Evolutionary conservation across 2,113 vertebrate species (phyloP).

Genomic region (Capreolus pygargus): DNA sequence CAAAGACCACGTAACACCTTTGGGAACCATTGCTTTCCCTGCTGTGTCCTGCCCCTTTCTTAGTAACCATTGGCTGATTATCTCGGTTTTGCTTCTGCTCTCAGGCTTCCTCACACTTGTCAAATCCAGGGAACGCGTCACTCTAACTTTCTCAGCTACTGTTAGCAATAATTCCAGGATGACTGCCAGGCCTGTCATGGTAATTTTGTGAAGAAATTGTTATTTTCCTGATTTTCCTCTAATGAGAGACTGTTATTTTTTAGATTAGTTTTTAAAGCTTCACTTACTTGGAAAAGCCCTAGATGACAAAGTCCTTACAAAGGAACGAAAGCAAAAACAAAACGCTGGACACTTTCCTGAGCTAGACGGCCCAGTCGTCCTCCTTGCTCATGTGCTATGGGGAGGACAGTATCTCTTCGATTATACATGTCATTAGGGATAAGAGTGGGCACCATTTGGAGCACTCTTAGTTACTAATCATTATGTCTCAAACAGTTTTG

Average conservation of each 20-base stretch:
- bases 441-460: neutral
- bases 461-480: neutral
- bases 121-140: neutral
- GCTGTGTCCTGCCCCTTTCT: neutral
- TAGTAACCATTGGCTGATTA: neutral
- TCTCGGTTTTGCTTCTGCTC: neutral
- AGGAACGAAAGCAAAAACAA: neutral
- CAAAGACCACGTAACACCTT: neutral
- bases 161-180: neutral
- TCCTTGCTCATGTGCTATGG: neutral
- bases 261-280: neutral
- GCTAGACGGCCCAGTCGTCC: neutral
- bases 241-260: conserved; percentile 16
- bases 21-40: neutral
- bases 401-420: neutral
- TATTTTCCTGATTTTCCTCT: neutral
- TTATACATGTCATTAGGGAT: neutral
- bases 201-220: conserved; percentile 4
- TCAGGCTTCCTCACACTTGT: neutral
- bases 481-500: conserved; percentile 3
- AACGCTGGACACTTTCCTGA: neutral
- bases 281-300: neutral
- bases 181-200: neutral
- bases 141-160: neutral
- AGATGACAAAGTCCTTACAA: neutral